Base-by-base conservation (phyloP, 2,888 invertebrate genomes). In the Drosophila demipolita region DNA sequence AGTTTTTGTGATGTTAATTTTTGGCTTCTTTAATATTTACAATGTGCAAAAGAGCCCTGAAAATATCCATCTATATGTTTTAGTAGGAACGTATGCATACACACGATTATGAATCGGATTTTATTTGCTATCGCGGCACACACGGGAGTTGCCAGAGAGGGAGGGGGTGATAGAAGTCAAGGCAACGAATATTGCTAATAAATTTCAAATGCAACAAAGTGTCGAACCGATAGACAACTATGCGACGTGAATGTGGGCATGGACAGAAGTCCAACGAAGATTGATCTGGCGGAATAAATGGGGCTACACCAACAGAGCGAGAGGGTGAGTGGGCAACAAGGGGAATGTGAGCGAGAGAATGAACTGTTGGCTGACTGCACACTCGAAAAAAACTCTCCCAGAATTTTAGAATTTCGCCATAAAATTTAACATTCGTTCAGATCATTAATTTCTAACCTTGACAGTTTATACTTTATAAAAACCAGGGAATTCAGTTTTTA, bases 201-300 rank as follows among this genome's bases (percentile, higher is more conserved):
- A 87, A 87, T 89, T 87, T 87, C 87, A 87, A 89, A 87, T 85
- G 87, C 80, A 89, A 85, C 89, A 87, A 83, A 87, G 89, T 87
- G 87, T 87, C 87, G 87, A 88, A 82, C 66, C 78, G 78, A 84
- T 84, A 80, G 83, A 82, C 84, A 79, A 83, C 75, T 72, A 80
- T 77, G 77, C 58, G 68, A 73, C 61, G 64, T 67, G 53, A 26
- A 48, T 45, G 55, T 70, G 78, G 55, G 45, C 65, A 63, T 66
- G 66, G 68, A 79, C 80, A 85, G 71, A 77, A 80, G 76, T 73
- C 66, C 83, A 80, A 90, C 86, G 87, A 89, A 89, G 90, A 90
- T 90, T 90, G 90, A 90, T 90, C 86, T 90, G 84, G 89, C 77
- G 90, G 87, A 90, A 90, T 90, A 84, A 90, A 87, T 90, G 89